These are phyloP conservation scores for Euthynnus affinis DNA, from an alignment of 2,797 vertebrate genomes.

Conservation along the genomic window DNA sequence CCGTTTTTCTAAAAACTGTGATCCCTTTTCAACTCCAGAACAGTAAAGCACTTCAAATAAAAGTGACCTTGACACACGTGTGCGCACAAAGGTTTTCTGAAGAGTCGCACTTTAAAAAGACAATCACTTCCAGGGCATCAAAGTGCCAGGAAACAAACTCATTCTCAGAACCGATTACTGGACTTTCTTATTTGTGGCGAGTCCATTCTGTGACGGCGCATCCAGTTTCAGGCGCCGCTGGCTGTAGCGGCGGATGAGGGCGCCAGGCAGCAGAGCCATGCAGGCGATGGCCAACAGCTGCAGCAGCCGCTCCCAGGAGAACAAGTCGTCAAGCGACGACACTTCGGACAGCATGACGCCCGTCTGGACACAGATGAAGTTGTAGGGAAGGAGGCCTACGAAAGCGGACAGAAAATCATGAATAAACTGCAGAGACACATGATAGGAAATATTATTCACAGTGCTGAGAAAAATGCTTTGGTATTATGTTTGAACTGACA, in stretches of 20 bases:
- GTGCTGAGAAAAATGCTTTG: not conserved
- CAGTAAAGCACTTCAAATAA: constrained; percentile 12
- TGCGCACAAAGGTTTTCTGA: constrained; percentile 15
- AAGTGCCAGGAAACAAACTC: not conserved
- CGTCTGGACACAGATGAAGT: constrained; percentile 98
- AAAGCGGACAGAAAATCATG: not conserved
- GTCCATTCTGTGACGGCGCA: constrained; percentile 57
- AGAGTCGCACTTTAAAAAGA: constrained; percentile 32
- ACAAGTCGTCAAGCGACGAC: constrained; percentile 93
- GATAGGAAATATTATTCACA: not conserved
- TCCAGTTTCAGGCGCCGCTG: constrained; percentile 84
- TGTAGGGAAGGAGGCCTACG: constrained; percentile 95
- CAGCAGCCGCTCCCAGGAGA: constrained; percentile 92
- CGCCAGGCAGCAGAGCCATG: constrained; percentile 91
- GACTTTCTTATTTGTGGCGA: constrained; percentile 83
- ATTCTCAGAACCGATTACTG: constrained; percentile 77
- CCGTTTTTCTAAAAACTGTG: not conserved
- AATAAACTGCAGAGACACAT: not conserved
- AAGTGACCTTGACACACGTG: not conserved
- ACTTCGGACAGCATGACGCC: constrained; percentile 94
- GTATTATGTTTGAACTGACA: not conserved
- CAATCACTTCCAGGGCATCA: constrained; percentile 19
- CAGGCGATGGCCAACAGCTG: constrained; percentile 93
- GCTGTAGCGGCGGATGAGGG: constrained; percentile 91
- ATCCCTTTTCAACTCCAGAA: constrained; percentile 13